phyloP scores from a whole-genome alignment of 2,113 vertebrate genomes.

The Scomber colias region DNA sequence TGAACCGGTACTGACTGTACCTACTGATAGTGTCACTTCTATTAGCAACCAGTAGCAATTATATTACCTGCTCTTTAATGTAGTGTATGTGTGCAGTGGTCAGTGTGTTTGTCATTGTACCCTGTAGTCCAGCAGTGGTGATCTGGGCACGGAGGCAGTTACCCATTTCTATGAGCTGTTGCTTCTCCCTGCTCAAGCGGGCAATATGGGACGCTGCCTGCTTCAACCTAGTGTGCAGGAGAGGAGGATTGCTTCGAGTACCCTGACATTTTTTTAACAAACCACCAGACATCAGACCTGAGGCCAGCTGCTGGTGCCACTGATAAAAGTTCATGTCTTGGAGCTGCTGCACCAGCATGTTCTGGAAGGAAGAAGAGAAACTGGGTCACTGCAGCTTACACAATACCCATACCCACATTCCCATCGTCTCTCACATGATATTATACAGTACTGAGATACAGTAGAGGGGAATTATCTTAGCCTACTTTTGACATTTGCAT shows the following conservation, averaged over 20 bases:
- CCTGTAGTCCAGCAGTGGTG: constrained; percentile 62
- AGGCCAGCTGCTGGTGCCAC: constrained; percentile 57
- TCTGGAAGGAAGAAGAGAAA: constrained; percentile 67
- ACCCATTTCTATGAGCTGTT: constrained; percentile 90
- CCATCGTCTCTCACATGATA: background rate
- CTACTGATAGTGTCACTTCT: background rate
- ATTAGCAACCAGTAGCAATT: no score
- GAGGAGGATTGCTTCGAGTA: constrained; percentile 3
- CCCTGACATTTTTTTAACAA: background rate
- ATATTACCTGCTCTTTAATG: background rate
- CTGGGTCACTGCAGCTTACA: background rate
- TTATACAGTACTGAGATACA: background rate
- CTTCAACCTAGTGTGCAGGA: constrained; percentile 83
- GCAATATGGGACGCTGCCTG: constrained; percentile 85
- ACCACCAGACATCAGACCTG: constrained; percentile 7
- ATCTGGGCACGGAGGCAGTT: constrained; percentile 88
- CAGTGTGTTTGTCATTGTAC: constrained; percentile 65
- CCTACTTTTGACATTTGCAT: background rate
- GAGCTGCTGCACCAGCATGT: constrained; percentile 37
- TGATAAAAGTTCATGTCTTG: constrained; percentile 63
- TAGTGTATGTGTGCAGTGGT: background rate
- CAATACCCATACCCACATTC: background rate
- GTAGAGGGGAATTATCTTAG: background rate
- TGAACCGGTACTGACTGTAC: background rate
- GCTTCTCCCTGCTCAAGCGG: constrained; percentile 86